Percentiles rank a stretch among this genome's conserved stretches.
Conservation (phyloP, 2,113 vertebrate genomes). For the Hippocampus comes region DNA sequence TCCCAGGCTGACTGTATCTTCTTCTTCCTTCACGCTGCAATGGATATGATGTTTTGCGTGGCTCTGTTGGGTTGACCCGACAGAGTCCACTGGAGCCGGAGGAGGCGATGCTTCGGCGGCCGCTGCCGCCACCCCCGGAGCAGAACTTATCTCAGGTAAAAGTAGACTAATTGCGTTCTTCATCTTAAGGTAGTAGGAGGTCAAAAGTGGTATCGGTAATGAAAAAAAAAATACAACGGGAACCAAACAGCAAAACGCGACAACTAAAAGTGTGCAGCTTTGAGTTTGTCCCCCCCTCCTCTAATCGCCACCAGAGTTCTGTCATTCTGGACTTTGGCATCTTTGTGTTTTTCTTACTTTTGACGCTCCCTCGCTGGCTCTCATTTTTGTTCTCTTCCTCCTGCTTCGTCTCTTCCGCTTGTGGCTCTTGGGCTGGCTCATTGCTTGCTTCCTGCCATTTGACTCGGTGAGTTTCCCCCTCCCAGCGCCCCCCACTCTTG, state of each 20-base stretch:
- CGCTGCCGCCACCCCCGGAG: slow-evolving; percentile 72
- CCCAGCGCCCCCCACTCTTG: slow-evolving; percentile 1
- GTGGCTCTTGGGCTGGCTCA: slow-evolving; percentile 67
- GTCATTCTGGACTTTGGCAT: slow-evolving; percentile 23
- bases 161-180: neutral
- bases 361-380: slow-evolving; percentile 4
- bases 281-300: slow-evolving; percentile 23
- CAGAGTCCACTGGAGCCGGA: slow-evolving; percentile 86
- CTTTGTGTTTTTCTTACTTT: slow-evolving; percentile 28
- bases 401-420: slow-evolving; percentile 44
- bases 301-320: slow-evolving; percentile 30
- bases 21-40: slow-evolving; percentile 77
- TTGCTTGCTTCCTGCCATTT: slow-evolving; percentile 72
- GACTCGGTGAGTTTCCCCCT: slow-evolving; percentile 66
- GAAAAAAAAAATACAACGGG: slow-evolving; percentile 12
- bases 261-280: slow-evolving; percentile 51
- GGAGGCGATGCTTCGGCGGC: slow-evolving; percentile 80
- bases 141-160: slow-evolving; percentile 92
- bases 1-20: slow-evolving; percentile 66
- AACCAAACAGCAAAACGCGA: slow-evolving; percentile 9
- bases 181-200: too few relatives aligned
- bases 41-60: slow-evolving; percentile 56
- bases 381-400: slow-evolving; percentile 4
- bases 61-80: slow-evolving; percentile 24
- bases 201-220: too few relatives aligned